Evolutionary conservation across 2,113 vertebrate species (phyloP).

Genomic region (Myxocyprinus asiaticus): DNA sequence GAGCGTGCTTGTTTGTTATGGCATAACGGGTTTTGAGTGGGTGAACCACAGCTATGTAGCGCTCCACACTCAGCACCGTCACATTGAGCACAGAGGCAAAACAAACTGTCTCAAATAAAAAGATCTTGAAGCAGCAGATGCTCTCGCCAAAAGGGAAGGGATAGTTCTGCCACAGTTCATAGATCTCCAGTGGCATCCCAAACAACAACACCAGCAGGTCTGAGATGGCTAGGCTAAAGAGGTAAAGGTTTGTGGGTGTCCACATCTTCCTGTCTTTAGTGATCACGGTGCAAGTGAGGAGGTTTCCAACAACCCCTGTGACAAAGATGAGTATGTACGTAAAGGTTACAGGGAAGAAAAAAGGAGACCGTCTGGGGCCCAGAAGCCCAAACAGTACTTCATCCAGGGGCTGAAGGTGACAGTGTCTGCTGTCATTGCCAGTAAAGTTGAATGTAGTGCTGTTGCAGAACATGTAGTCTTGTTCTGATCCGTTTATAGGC

Average conservation of each 20-base stretch:
- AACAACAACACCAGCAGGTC: conserved; percentile 76
- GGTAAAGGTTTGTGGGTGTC: conserved; percentile 79
- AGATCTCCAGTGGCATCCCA: conserved; percentile 80
- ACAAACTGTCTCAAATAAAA: conserved; percentile 79
- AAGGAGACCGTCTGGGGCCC: conserved; percentile 75
- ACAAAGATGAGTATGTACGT: conserved; percentile 77
- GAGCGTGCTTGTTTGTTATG: conserved; percentile 74
- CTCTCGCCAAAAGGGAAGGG: conserved; percentile 76
- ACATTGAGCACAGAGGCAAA: conserved; percentile 81
- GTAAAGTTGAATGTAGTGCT: conserved; percentile 58
- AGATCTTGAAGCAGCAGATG: conserved; percentile 78
- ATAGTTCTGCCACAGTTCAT: conserved; percentile 81
- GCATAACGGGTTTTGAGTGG: conserved; percentile 76
- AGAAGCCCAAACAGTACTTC: conserved; percentile 69
- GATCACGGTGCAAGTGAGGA: conserved; percentile 78
- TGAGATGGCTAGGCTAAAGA: conserved; percentile 75
- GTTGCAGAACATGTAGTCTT: conserved; percentile 51
- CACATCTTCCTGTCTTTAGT: conserved; percentile 77
- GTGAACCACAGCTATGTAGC: conserved; percentile 78
- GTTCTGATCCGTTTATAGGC: conserved; percentile 57
- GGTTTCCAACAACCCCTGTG: conserved; percentile 73
- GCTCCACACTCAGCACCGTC: conserved; percentile 75
- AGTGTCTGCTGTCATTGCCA: conserved; percentile 52
- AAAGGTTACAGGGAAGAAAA: conserved; percentile 70
- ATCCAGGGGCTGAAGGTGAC: conserved; percentile 55